phyloP scores from a whole-genome alignment of 92 coral and sea anemone species.

The Porites divaricata region DNA sequence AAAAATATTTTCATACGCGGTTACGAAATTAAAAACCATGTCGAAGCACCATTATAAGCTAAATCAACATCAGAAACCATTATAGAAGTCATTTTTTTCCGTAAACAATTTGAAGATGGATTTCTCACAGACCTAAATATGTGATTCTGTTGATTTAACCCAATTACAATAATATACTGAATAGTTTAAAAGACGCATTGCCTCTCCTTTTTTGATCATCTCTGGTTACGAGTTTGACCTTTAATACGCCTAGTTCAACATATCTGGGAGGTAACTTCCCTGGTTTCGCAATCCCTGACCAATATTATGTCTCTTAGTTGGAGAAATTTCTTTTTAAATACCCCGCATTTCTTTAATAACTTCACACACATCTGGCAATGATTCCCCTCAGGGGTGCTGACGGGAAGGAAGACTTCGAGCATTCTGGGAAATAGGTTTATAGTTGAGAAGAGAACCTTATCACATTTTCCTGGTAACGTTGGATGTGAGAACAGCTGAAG shows the following conservation, averaged over 20 bases:
- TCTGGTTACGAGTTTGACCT: neutral
- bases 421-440: conserved; percentile 19
- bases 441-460: neutral
- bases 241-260: neutral
- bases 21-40: neutral
- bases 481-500: neutral
- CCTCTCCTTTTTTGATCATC: neutral
- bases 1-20: neutral
- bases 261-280: neutral
- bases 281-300: conserved; percentile 8
- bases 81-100: neutral
- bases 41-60: no score
- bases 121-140: neutral
- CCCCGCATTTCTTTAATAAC: neutral
- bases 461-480: neutral
- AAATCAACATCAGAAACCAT: neutral
- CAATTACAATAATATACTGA: neutral
- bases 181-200: no score
- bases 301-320: conserved; percentile 2
- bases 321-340: neutral
- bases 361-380: conserved; percentile 1
- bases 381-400: conserved; percentile 5
- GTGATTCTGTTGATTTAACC: neutral
- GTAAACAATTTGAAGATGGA: neutral
- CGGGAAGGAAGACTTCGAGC: neutral